Evolutionary conservation across 2,797 vertebrate genomes (phyloP).

Genomic region (Tragelaphus eurycerus): DNA sequence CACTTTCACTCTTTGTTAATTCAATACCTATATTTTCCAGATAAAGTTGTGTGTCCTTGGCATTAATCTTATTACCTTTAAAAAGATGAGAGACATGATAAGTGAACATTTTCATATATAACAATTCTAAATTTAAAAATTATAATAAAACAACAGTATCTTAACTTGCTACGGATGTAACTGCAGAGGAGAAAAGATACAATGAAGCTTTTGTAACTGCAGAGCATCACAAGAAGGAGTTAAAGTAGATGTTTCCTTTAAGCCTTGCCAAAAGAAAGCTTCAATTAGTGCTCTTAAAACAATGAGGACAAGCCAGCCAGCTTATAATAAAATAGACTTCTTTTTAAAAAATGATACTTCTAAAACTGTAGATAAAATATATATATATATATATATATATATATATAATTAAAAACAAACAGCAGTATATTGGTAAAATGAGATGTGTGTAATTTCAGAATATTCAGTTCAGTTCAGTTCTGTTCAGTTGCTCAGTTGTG

Average conservation of each 20-base stretch:
- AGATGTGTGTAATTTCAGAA: neutral
- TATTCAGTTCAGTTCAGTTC: neutral
- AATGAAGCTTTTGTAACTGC: neutral
- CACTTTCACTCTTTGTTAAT: constrained; percentile 19
- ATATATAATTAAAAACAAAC: neutral
- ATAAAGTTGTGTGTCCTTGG: neutral
- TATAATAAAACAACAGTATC: neutral
- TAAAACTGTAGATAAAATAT: neutral
- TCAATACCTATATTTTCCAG: constrained; percentile 47
- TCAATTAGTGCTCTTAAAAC: neutral
- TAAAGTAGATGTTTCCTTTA: neutral
- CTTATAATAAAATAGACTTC: neutral
- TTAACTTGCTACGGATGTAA: neutral
- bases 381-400: neutral
- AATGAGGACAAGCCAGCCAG: neutral
- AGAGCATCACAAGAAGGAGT: neutral
- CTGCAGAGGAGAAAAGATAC: neutral
- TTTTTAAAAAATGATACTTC: neutral
- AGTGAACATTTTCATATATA: neutral
- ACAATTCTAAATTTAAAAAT: neutral
- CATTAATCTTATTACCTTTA: constrained; percentile 43
- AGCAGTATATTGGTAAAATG: neutral
- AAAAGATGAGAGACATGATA: neutral
- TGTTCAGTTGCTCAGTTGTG: neutral
- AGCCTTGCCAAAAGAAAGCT: neutral